Evolutionary conservation across 2,113 vertebrate genomes (phyloP).

Genomic region (Antigone vipio): DNA sequence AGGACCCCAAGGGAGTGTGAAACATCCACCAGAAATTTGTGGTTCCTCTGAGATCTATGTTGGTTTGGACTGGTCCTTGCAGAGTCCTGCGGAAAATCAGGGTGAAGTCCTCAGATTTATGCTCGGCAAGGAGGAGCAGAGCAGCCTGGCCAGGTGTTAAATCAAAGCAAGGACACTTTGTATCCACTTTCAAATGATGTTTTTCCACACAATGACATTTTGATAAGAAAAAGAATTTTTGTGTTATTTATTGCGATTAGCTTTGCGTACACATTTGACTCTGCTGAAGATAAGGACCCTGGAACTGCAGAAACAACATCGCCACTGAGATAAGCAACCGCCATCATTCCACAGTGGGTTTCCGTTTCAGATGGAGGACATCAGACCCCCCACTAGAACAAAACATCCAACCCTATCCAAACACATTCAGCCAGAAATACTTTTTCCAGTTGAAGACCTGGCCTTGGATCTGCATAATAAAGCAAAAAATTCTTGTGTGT

Average conservation of each 20-base stretch:
- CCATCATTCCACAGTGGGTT: background rate
- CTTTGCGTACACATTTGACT: background rate
- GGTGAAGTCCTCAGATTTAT: background rate
- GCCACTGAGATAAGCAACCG: background rate
- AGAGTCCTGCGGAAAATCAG: rapidly evolving
- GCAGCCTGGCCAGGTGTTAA: rapidly evolving
- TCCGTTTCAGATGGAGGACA: background rate
- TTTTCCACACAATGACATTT: background rate
- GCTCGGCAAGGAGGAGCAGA: background rate
- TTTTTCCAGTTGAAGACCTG: background rate
- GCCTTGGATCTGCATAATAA: background rate
- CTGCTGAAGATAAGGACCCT: background rate
- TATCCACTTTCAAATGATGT: background rate
- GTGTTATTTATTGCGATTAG: background rate
- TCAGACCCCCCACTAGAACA: background rate
- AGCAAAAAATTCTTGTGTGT: background rate
- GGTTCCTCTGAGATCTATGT: background rate
- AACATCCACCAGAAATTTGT: background rate
- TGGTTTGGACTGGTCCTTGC: background rate
- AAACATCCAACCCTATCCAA: background rate
- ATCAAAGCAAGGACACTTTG: background rate
- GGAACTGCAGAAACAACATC: background rate
- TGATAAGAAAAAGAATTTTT: background rate
- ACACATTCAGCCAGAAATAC: rapidly evolving
- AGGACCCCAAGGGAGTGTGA: background rate